Evolutionary conservation across 1,140 invertebrate species (phyloP), one percentile per base, ranked within the genome.

Genomic region (Conopomorpha cramerella): DNA sequence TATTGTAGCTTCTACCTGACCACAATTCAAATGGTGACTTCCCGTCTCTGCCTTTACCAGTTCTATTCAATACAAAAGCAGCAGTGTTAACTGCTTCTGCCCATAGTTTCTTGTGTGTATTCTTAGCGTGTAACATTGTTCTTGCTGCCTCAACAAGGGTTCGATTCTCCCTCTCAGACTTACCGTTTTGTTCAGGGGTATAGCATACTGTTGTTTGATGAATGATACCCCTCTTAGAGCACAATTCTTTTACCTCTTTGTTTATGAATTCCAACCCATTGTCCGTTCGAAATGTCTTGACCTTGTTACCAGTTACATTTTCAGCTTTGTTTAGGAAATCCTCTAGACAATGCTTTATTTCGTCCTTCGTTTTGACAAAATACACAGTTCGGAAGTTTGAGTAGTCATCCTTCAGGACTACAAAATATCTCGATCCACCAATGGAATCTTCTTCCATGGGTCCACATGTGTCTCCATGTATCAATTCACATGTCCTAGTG

Each of bases 171-270:
- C 49, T 32, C 39, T 78, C 77, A 7, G 55, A 49, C 16, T 37
- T 34, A 8, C 67, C 66, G 47, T 80, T 81, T 43, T 73, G 56
- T 41, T 81, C 34, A 7, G 70, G 60, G 8, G 52, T 65, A 42
- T 77, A 78, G 2, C 51, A 33, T 12, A 51, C 43, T n/a, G 45
- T 54, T n/a, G 23, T 45, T 37, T 63, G 46, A 43, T 72, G 55
- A 2, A 10, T 25, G 6, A 72, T 53, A 1, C 55, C 51, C 12
- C 37, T 15, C 16, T 34, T 26, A 11, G 43, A 10, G 2, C 44
- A 34, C 2, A 54, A n/a, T 14, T 54, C 27, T 16, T 40, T 39
- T 1, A 70, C 17, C 10, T 57, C 39, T 28, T 43, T 12, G 30
- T 66, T 70, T 4, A 52, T 16, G 28, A 58, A 62, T 30, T 73